Percentiles rank a stretch among this genome's conserved stretches.
Evolutionary conservation across 1,140 invertebrate genomes (phyloP).

Genomic region (Pomphorhynchus laevis): DNA sequence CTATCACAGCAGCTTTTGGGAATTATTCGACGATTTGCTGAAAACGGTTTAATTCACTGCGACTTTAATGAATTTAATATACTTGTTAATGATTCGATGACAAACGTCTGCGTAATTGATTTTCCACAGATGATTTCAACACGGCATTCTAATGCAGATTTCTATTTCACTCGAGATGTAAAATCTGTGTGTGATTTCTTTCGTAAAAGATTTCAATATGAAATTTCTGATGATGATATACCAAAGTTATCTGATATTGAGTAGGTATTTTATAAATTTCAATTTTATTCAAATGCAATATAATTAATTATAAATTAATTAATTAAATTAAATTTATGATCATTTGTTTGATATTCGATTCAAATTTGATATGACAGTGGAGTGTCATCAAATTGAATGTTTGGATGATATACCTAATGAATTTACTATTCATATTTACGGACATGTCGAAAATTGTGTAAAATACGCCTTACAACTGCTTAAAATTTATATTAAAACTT

Average conservation of each 20-base stretch:
- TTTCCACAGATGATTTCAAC: constrained; percentile 97
- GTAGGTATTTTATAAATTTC: constrained; percentile 13
- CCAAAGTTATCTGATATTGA: constrained; percentile 45
- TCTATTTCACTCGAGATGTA: constrained; percentile 75
- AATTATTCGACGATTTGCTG: constrained; percentile 49
- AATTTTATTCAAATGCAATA: not conserved
- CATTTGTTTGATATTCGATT: too few relatives aligned
- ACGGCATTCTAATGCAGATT: constrained; percentile 52
- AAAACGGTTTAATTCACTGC: constrained; percentile 76
- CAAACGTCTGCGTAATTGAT: constrained; percentile 57
- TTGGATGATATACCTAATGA: too few relatives aligned
- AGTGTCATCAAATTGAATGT: too few relatives aligned
- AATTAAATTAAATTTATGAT: too few relatives aligned
- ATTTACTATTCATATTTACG: too few relatives aligned
- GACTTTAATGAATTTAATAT: constrained; percentile 99
- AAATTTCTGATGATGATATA: constrained; percentile 44
- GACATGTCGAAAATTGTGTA: too few relatives aligned
- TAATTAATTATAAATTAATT: too few relatives aligned
- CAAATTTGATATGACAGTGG: too few relatives aligned
- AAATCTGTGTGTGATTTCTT: constrained; percentile 64
- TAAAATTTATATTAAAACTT: too few relatives aligned
- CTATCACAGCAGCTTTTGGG: constrained; percentile 80
- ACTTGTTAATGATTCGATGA: constrained; percentile 30
- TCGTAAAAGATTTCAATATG: constrained; percentile 49
- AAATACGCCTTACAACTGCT: too few relatives aligned